Conservation (phyloP, 2,113 vertebrate genomes). For the Anoura caudifer region DNA sequence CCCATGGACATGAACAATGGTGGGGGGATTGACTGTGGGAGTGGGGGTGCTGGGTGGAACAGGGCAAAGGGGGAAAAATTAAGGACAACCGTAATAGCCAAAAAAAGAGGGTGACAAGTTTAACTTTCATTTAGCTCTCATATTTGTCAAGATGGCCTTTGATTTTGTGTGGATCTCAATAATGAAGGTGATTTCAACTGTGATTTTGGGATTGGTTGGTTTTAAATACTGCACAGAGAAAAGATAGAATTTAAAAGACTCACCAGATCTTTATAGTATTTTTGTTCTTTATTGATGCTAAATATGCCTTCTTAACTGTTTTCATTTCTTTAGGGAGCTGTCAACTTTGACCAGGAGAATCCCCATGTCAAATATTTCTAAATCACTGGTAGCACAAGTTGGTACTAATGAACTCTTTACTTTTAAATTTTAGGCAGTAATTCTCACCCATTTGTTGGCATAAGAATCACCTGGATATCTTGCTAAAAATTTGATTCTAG, state of each 20-base stretch:
- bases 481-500: not conserved
- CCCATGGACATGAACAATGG: too few species aligned
- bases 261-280: not conserved
- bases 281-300: conserved; percentile 17
- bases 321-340: not conserved
- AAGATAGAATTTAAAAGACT: not conserved
- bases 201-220: conserved; percentile 70
- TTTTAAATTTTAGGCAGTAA: not conserved
- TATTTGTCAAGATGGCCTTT: conserved; percentile 72
- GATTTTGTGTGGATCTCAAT: conserved; percentile 75
- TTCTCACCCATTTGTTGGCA: not conserved
- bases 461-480: not conserved
- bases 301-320: not conserved
- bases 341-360: not conserved
- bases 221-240: conserved; percentile 49
- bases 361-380: not conserved
- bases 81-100: too few species aligned
- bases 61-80: too few species aligned
- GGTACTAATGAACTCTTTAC: not conserved
- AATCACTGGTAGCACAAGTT: not conserved
- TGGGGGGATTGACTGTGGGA: too few species aligned
- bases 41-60: too few species aligned
- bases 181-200: conserved; percentile 78
- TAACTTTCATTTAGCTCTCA: conserved; percentile 81
- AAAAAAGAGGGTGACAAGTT: conserved; percentile 82